A percentile compares a stretch with the other conserved stretches of the same genome.
Conservation (phyloP, 2,113 vertebrate genomes). For the Motacilla tschutschensis region DNA sequence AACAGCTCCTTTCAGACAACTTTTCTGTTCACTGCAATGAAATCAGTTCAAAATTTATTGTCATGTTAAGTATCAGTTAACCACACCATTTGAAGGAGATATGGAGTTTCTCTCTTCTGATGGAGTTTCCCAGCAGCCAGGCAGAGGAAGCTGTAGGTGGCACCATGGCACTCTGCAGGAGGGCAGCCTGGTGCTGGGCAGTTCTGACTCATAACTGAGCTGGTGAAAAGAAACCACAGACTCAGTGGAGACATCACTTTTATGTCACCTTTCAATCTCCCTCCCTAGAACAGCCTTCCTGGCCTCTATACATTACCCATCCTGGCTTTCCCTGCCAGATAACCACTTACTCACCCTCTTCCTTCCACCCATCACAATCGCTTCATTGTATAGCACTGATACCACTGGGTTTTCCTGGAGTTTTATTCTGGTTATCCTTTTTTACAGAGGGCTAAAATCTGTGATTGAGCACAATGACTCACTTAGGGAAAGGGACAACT, state of each 20-base stretch:
- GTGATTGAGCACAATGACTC: not conserved
- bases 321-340: rapidly evolving
- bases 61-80: not conserved
- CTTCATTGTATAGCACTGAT: not conserved
- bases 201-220: not conserved
- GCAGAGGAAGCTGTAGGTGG: not conserved
- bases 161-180: not conserved
- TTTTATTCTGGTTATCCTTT: not conserved
- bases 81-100: not conserved
- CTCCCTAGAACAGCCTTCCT: not conserved
- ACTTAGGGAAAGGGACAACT: not conserved
- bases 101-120: rapidly evolving
- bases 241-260: not conserved
- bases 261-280: not conserved
- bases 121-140: not conserved
- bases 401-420: not conserved
- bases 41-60: not conserved
- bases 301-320: not conserved
- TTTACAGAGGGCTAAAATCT: not conserved
- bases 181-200: not conserved
- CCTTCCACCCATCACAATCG: not conserved
- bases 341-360: not conserved
- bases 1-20: not conserved
- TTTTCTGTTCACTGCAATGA: not conserved
- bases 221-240: not conserved